These are phyloP conservation scores for Chamaea fasciata DNA, from an alignment of 2,113 vertebrate species.

Conservation along the genomic window DNA sequence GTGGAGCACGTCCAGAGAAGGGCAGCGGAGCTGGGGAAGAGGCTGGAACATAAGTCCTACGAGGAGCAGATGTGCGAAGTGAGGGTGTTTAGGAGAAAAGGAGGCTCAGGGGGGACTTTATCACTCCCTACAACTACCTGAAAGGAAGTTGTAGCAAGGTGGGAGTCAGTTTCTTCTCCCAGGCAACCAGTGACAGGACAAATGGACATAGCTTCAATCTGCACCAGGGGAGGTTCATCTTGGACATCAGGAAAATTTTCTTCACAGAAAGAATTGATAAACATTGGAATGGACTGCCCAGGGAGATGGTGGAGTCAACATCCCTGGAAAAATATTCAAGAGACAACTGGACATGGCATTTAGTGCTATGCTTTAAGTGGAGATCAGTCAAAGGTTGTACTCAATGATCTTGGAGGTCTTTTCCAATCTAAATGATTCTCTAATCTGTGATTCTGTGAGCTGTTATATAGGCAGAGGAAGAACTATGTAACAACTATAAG, in stretches of 20 bases:
- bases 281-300: not conserved
- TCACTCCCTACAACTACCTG: no score
- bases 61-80: not conserved
- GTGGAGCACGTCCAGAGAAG: not conserved
- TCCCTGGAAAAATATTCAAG: not conserved
- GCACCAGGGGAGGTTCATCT: not conserved
- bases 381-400: not conserved
- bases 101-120: not conserved
- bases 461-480: not conserved
- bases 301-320: not conserved
- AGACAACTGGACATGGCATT: not conserved
- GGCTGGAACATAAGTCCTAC: accelerated
- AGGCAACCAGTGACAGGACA: not conserved
- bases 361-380: not conserved
- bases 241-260: not conserved
- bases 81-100: not conserved
- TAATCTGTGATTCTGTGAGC: not conserved
- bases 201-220: not conserved
- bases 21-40: not conserved
- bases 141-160: not conserved
- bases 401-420: not conserved
- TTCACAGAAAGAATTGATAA: not conserved
- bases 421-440: not conserved
- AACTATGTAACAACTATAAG: not conserved
- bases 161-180: not conserved